Evolutionary conservation across 92 coral and sea anemone species (phyloP).

Genomic region (Porites evermanni): DNA sequence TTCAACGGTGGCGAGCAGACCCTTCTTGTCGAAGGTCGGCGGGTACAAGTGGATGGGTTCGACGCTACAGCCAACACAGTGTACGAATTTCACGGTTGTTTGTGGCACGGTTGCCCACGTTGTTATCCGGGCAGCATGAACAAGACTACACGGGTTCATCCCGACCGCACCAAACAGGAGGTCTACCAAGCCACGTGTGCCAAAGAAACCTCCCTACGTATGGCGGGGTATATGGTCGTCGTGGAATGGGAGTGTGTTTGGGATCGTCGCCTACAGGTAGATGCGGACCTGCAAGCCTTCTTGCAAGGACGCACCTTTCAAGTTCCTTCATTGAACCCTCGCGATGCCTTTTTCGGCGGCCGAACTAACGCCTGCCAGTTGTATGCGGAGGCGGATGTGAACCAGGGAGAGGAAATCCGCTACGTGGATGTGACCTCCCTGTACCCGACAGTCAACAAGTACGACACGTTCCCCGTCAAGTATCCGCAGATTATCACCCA

Average conservation of each 20-base stretch:
- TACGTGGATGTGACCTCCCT: slow-evolving; percentile 46
- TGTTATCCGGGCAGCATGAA: background rate
- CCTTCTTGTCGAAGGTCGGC: background rate
- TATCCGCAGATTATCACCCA: too few species aligned
- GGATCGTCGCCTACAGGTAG: too few species aligned
- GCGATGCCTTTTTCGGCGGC: slow-evolving; percentile 12
- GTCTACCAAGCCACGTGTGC: background rate
- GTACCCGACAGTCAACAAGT: slow-evolving; percentile 30
- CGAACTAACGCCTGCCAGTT: background rate
- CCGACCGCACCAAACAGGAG: background rate
- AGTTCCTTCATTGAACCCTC: background rate
- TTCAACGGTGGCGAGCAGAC: background rate
- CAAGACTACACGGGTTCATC: background rate
- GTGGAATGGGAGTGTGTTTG: background rate
- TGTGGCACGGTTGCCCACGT: slow-evolving; percentile 21
- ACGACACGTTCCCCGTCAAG: too few species aligned
- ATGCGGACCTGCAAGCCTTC: background rate
- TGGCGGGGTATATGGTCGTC: background rate
- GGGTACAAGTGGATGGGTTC: slow-evolving; percentile 32
- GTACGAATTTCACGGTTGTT: slow-evolving; percentile 48
- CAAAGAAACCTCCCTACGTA: background rate
- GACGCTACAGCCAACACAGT: slow-evolving; percentile 11
- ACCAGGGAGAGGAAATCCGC: slow-evolving; percentile 18
- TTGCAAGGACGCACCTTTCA: background rate
- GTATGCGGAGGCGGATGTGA: background rate